A percentile compares a stretch with the other conserved stretches of the same genome.
These are phyloP conservation scores for Drosophila quadrilineata DNA, from an alignment of 1,140 invertebrate species.

Conservation along the genomic window DNA sequence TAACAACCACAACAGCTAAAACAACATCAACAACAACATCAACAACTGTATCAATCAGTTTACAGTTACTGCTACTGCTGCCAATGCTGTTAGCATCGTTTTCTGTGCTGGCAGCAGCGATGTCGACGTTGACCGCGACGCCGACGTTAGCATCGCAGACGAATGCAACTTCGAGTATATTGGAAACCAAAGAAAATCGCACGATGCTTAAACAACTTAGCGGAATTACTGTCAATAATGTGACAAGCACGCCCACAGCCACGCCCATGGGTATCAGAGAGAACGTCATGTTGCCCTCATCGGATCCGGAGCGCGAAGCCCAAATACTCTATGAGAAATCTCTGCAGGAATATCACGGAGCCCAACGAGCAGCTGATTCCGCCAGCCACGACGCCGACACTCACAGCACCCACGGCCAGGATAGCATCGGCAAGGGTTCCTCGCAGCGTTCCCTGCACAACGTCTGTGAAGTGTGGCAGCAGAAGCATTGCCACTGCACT, in stretches of 20 bases:
- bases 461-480: constrained; percentile 69
- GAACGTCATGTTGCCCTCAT: constrained; percentile 73
- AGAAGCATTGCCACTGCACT: constrained; percentile 72
- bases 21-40: constrained; percentile 10
- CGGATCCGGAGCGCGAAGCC: constrained; percentile 73
- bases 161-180: constrained; percentile 17
- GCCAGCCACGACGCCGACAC: not conserved
- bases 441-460: constrained; percentile 47
- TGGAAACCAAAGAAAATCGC: constrained; percentile 35
- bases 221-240: constrained; percentile 38
- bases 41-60: constrained; percentile 16
- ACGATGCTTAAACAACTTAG: constrained; percentile 26
- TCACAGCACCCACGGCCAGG: not conserved
- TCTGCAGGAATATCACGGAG: constrained; percentile 72
- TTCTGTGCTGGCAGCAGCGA: constrained; percentile 42
- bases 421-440: not conserved
- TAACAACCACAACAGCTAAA: constrained; percentile 19
- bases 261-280: constrained; percentile 58
- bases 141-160: not conserved
- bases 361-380: constrained; percentile 14
- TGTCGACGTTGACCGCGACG: constrained; percentile 31
- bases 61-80: constrained; percentile 40
- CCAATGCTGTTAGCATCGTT: constrained; percentile 45
- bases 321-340: constrained; percentile 77
- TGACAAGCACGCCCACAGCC: constrained; percentile 31